phyloP scores from a whole-genome alignment of 1,140 invertebrate genomes.

The Drosophila hydei region DNA sequence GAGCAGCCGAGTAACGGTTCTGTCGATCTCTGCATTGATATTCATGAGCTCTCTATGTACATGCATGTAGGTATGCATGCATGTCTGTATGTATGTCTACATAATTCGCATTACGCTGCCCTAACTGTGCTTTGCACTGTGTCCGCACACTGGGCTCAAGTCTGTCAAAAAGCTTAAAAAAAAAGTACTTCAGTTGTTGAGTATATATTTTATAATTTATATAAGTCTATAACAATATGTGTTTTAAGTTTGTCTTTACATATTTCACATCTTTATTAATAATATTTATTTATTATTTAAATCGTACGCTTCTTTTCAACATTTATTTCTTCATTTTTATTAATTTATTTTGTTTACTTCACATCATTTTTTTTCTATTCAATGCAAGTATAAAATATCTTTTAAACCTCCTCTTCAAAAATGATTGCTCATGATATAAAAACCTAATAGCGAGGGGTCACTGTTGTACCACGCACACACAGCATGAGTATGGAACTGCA shows the following conservation, averaged over 20 bases:
- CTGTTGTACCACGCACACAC: slow-evolving; percentile 32
- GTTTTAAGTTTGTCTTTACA: no score
- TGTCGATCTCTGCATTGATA: slow-evolving; percentile 34
- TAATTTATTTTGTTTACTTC: no score
- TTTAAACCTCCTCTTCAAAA: neutral
- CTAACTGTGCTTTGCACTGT: slow-evolving; percentile 20
- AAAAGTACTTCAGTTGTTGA: no score
- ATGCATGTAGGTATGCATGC: slow-evolving; percentile 3
- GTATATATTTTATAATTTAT: no score
- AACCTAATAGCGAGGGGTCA: slow-evolving; percentile 16
- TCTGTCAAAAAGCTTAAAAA: slow-evolving; percentile 10
- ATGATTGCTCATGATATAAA: slow-evolving; percentile 19
- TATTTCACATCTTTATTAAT: no score
- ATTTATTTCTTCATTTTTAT: no score
- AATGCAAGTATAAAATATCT: neutral
- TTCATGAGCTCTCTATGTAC: slow-evolving; percentile 12
- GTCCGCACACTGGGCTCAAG: slow-evolving; percentile 21
- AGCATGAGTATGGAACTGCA: slow-evolving; percentile 1
- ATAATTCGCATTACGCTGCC: slow-evolving; percentile 29
- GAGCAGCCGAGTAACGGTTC: slow-evolving; percentile 32
- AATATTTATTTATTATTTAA: no score
- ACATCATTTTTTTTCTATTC: neutral
- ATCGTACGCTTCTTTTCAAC: no score
- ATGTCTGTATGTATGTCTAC: slow-evolving; percentile 4
- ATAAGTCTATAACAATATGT: no score